These are phyloP conservation scores for Drepana falcataria DNA, from an alignment of 2,888 invertebrate species.

Conservation along the genomic window DNA sequence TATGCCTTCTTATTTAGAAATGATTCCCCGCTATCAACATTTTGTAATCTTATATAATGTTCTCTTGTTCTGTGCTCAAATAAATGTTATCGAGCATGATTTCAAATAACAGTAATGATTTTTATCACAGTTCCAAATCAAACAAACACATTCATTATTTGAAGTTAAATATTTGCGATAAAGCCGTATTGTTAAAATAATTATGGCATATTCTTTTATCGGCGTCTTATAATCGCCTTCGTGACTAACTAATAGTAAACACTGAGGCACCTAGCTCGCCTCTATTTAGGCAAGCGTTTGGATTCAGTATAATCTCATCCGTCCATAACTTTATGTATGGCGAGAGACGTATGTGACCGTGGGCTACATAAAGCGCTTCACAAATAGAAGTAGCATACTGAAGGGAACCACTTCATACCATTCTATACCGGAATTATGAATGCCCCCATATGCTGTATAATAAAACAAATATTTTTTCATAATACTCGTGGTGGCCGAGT, in stretches of 20 bases:
- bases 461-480: neutral
- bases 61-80: too few species aligned
- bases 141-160: slow-evolving; percentile 1
- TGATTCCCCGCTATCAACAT: too few species aligned
- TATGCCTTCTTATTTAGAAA: too few species aligned
- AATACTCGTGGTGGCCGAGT: too few species aligned
- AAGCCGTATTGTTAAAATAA: neutral
- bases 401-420: slow-evolving; percentile 9
- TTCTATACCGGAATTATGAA: slow-evolving; percentile 5
- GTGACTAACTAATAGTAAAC: slow-evolving; percentile 1
- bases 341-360: slow-evolving; percentile 15
- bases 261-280: neutral
- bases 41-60: too few species aligned
- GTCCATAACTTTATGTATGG: slow-evolving; percentile 6
- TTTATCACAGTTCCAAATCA: neutral
- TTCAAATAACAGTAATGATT: neutral
- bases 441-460: slow-evolving; percentile 4
- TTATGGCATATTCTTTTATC: slow-evolving; percentile 1
- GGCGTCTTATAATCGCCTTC: slow-evolving; percentile 1
- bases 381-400: slow-evolving; percentile 7
- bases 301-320: slow-evolving; percentile 4
- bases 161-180: slow-evolving; percentile 1
- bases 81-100: neutral
- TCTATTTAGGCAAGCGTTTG: neutral
- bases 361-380: slow-evolving; percentile 13